phyloP scores from a whole-genome alignment of 2,113 vertebrate genomes.

The Bos taurus region DNA sequence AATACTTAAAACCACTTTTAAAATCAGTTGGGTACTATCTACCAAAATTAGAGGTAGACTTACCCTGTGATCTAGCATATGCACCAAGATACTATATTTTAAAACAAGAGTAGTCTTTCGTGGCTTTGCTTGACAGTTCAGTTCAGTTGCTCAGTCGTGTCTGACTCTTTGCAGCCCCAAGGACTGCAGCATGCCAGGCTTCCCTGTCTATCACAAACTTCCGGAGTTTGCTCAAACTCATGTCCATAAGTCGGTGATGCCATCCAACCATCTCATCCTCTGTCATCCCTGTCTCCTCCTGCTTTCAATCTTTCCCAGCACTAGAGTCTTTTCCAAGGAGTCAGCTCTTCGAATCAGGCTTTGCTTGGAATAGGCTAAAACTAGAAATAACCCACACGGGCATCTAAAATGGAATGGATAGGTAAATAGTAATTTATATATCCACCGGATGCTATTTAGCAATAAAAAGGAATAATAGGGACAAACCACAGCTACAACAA shows the following conservation, averaged over 20 bases:
- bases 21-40: neutral
- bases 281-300: neutral
- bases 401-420: neutral
- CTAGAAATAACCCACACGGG: neutral
- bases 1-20: neutral
- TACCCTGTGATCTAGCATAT: neutral
- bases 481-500: neutral
- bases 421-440: neutral
- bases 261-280: neutral
- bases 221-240: neutral
- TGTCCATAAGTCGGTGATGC: neutral
- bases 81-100: neutral
- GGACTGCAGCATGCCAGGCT: neutral
- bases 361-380: neutral
- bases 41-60: neutral
- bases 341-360: neutral
- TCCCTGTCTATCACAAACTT: neutral
- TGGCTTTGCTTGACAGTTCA: neutral
- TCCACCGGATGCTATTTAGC: neutral
- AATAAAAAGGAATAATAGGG: neutral
- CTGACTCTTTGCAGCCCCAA: neutral
- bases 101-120: neutral
- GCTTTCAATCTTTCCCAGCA: neutral
- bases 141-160: neutral
- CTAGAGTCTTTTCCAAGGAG: neutral